phyloP scores from a whole-genome alignment of 2,888 invertebrate species.

The Pristionchus mayeri region DNA sequence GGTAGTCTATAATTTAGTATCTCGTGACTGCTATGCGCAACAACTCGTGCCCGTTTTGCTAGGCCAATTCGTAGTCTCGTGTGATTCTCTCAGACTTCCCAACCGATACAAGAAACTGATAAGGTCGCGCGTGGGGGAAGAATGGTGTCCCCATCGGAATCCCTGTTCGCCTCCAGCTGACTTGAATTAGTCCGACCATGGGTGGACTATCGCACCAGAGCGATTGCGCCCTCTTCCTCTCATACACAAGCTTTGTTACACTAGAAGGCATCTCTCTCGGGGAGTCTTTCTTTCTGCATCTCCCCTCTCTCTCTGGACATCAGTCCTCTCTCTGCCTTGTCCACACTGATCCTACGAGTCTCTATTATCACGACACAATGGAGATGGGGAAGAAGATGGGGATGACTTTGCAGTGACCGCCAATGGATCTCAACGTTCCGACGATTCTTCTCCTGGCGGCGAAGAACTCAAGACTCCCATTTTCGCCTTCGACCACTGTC shows the following conservation, averaged over 20 bases:
- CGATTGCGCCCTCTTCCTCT: neutral
- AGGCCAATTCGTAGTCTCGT: conserved; percentile 3
- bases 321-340: conserved; percentile 2
- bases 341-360: conserved; percentile 23
- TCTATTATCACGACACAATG: conserved; percentile 33
- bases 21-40: too few relatives aligned
- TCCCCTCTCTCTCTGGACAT: neutral
- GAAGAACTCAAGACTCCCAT: conserved; percentile 46
- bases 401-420: neutral
- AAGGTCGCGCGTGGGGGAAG: neutral
- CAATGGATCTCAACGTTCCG: neutral
- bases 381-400: neutral
- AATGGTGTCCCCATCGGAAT: neutral
- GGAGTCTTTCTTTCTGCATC: conserved; percentile 45
- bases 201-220: conserved; percentile 1
- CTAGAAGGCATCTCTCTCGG: neutral
- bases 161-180: neutral
- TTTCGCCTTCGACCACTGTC: conserved; percentile 42
- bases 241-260: conserved; percentile 37
- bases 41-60: neutral
- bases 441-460: neutral
- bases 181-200: neutral
- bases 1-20: too few relatives aligned
- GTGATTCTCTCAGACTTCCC: neutral
- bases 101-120: conserved; percentile 6